Evolutionary conservation across 1,140 invertebrate genomes (phyloP), one percentile per base, ranked within the genome.

Genomic region (Holotrichia oblita): DNA sequence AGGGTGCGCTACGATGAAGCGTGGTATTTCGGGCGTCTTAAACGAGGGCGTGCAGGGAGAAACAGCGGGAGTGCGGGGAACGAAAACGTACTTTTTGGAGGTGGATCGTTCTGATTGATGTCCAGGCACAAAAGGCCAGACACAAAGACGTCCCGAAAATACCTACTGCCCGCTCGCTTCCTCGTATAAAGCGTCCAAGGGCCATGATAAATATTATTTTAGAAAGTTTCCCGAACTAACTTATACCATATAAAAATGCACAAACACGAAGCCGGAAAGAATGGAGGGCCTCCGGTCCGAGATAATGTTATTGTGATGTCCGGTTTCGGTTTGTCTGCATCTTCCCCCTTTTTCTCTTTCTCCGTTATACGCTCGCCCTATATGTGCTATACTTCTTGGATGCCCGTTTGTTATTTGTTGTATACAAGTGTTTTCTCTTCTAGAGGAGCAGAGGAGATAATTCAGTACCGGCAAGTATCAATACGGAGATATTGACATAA

Each of bases 301-400:
- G 76, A 79, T 81, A 80, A 79, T 82, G 80, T 81, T 80, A 80
- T 81, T 81, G 81, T 81, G 80, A 80, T 82, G 81, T 81, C 80
- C 81, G 79, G 69, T 80, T 73, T 64, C 27, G 34, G 59, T 72
- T 69, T 69, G 40, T 61, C 22, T 40, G 61, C 10, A 69, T 69
- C 61, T 27, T 55, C 14, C 48, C 48, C 48, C 17, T 55, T 55
- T n/a, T 55, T 55, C 48, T 55, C 48, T 55, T 14, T 55, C 48
- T 55, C 48, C 48, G 14, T 55, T 55, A 55, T 55, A 55, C 48
- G 14, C n/a, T 55, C 48, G 48, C 48, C 48, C 17, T 55, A 55
- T 55, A 55, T 17, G 17, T n/a, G 48, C 12, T 55, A 55, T 17
- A 55, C 14, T 55, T 55, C 48, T 55, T 55, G 12, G 48, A 34